Percentiles rank a stretch among this genome's conserved stretches.
Evolutionary conservation across 2,797 vertebrate species (phyloP).

Genomic region (Bradypus variegatus): DNA sequence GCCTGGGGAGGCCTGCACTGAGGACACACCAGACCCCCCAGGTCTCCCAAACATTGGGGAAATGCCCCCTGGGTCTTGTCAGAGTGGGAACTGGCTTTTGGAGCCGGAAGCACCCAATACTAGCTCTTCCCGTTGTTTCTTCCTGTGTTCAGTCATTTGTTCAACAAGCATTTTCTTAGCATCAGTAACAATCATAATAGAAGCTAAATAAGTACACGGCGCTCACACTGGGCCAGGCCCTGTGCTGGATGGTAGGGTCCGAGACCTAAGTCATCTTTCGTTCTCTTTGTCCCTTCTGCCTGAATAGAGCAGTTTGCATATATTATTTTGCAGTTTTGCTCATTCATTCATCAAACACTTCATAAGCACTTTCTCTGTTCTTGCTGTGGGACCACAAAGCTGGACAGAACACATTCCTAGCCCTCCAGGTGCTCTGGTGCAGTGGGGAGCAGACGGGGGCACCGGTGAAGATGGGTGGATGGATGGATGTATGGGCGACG

Average conservation of each 20-base stretch:
- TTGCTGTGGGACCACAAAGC: background rate
- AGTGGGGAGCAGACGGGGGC: too few species aligned
- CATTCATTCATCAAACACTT: background rate
- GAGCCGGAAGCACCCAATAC: background rate
- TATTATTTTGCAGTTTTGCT: background rate
- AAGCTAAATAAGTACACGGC: background rate
- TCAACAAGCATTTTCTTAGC: background rate
- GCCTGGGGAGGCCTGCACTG: background rate
- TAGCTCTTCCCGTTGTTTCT: background rate
- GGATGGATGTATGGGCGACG: background rate
- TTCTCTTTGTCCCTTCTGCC: background rate
- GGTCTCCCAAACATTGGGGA: background rate
- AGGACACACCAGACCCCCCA: background rate
- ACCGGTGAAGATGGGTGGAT: background rate
- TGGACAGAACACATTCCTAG: background rate
- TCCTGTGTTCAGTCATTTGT: background rate
- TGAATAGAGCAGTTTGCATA: background rate
- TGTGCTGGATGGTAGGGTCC: background rate
- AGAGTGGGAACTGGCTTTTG: background rate
- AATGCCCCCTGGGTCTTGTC: background rate
- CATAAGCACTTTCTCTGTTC: background rate
- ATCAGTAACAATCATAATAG: background rate
- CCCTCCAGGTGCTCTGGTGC: background rate
- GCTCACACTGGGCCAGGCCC: too few species aligned
- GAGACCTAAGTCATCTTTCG: background rate